Conservation (phyloP, 2,888 invertebrate genomes). For the Gari tellinella region DNA sequence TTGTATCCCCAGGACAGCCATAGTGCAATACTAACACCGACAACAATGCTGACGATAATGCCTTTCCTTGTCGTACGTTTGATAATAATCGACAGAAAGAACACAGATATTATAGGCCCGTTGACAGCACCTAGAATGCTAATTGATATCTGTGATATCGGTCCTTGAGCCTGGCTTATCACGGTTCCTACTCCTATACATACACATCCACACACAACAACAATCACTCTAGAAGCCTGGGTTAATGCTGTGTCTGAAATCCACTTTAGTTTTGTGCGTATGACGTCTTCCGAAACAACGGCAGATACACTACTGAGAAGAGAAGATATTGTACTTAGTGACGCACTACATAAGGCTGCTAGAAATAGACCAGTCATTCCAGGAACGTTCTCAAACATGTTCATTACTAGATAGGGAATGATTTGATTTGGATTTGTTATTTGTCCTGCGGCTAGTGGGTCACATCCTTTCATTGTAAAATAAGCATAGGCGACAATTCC, state of each 20-base stretch:
- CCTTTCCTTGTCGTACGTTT: slow-evolving; percentile 3
- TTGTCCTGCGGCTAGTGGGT: slow-evolving; percentile 16
- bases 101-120: slow-evolving; percentile 12
- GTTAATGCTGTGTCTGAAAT: slow-evolving; percentile 3
- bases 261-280: neutral
- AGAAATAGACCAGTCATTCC: slow-evolving; percentile 13
- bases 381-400: slow-evolving; percentile 12
- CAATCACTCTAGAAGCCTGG: slow-evolving; percentile 3
- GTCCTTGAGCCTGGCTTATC: neutral
- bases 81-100: slow-evolving; percentile 18
- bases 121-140: slow-evolving; percentile 10
- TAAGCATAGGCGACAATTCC: slow-evolving; percentile 23
- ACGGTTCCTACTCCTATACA: slow-evolving; percentile 10
- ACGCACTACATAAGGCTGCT: slow-evolving; percentile 9
- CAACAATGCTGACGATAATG: neutral
- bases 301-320: slow-evolving; percentile 15
- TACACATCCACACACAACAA: neutral
- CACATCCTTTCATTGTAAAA: slow-evolving; percentile 12
- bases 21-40: slow-evolving; percentile 5
- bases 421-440: slow-evolving; percentile 20
- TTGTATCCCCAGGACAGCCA: slow-evolving; percentile 13
- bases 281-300: slow-evolving; percentile 8
- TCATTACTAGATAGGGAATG: slow-evolving; percentile 4
- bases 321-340: slow-evolving; percentile 15
- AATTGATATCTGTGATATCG: slow-evolving; percentile 10